phyloP scores from a whole-genome alignment of 1,140 invertebrate species.

The Pomacea maculata region DNA sequence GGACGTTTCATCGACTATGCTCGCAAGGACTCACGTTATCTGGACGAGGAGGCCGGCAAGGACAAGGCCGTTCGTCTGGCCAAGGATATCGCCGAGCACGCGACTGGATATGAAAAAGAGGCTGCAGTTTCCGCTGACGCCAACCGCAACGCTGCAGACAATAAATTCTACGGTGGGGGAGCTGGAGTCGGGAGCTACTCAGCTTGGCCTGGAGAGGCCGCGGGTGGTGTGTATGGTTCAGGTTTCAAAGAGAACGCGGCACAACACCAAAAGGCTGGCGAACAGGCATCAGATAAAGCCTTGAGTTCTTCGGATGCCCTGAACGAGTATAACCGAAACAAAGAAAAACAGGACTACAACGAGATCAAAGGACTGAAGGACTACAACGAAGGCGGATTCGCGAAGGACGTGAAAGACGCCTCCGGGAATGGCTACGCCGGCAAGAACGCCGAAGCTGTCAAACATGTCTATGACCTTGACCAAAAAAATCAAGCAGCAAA shows the following conservation, averaged over 20 bases:
- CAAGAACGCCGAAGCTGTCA: constrained; percentile 28
- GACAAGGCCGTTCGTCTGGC: constrained; percentile 25
- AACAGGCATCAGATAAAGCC: constrained; percentile 16
- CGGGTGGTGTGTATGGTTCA: constrained; percentile 17
- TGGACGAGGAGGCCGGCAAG: constrained; percentile 23
- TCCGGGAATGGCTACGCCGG: constrained; percentile 24
- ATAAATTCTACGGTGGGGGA: constrained; percentile 29
- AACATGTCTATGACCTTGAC: constrained; percentile 18
- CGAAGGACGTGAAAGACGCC: constrained; percentile 24
- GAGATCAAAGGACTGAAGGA: constrained; percentile 31
- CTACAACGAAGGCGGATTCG: constrained; percentile 21
- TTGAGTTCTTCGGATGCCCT: constrained; percentile 15
- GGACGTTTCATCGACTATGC: constrained; percentile 24
- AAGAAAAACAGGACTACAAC: constrained; percentile 22
- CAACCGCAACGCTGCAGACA: constrained; percentile 18
- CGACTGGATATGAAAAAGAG: constrained; percentile 21
- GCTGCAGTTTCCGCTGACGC: constrained; percentile 23
- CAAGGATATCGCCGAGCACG: constrained; percentile 29
- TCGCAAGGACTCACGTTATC: constrained; percentile 26
- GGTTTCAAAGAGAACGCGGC: constrained; percentile 27
- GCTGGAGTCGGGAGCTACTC: not conserved
- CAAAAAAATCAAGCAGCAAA: constrained; percentile 21
- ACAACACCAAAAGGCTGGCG: constrained; percentile 21
- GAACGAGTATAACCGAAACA: constrained; percentile 28
- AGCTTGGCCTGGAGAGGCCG: not conserved